Base-by-base conservation (phyloP, 2,797 vertebrate species). In the Malurus splendens region DNA sequence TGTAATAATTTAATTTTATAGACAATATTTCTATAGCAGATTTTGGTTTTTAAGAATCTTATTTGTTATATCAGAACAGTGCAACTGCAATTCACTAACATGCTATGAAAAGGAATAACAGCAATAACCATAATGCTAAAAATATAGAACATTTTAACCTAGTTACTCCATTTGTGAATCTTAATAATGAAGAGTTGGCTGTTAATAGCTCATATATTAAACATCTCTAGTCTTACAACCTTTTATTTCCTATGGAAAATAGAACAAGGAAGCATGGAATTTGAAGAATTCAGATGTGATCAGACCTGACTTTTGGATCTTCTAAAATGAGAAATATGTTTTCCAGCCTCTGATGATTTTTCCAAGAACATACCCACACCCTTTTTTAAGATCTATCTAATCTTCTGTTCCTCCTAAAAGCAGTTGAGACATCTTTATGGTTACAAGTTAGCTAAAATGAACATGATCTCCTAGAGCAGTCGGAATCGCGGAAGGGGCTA, bases 401-500 rank as follows among this genome's bases (percentile, higher is more conserved):
- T 20, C 9, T 87, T 77, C 11, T 33, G 3, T 8, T 83, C 60
- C 42, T 88, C n/a, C 48, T 65, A 52, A 39, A 90, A 90, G n/a
- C 15, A 78, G 23, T 3, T 30, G 39, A 67, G 36, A 57, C 36
- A 66, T 30, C 38, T 68, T 86, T 23, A 48, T 33, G 18, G 16
- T 42, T 72, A 61, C 15, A 75, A 65, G 11, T 4, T 59, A 84
- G 82, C 32, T 62, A 42, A 84, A 86, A 73, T 6, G 15, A 74
- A 33, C 0, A 0, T 1, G 4, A 76, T 71, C 13, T 73, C 28
- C 32, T 39, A 45, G 54, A 55, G 48, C 0, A 0, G 67, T 2
- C 4, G 14, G 57, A 50, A 68, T 28, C 1, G 6, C 3, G 2
- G 18, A 82, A n/a, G n/a, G 24, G 14, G 8, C 11, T 39, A 72